A percentile compares a stretch with the other conserved stretches of the same genome.
Conservation (phyloP, 2,797 vertebrate genomes). For the Ispidina lecontei region DNA sequence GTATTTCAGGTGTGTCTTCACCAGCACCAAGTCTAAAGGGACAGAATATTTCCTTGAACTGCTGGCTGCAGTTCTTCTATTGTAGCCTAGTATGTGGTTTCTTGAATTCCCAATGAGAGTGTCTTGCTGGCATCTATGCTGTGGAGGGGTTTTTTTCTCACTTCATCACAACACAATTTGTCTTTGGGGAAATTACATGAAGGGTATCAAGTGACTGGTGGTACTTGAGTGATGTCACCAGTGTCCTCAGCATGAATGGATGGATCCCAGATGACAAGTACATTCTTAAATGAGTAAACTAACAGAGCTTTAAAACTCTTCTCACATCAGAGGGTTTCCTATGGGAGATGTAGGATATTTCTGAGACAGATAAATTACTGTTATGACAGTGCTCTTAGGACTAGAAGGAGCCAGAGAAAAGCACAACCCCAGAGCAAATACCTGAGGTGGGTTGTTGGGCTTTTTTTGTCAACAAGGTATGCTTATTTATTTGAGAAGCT, state of each 20-base stretch:
- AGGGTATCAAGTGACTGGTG: background rate
- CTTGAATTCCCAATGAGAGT: background rate
- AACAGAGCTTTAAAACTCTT: background rate
- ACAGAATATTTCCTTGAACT: background rate
- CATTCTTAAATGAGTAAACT: background rate
- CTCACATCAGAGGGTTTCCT: background rate
- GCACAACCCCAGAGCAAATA: background rate
- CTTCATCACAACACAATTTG: background rate
- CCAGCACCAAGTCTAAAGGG: background rate
- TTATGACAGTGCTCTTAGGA: background rate
- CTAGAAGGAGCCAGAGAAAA: background rate
- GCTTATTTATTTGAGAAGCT: background rate
- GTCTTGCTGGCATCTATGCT: background rate
- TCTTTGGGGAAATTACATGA: background rate
- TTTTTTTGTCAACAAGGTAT: background rate
- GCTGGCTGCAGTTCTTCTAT: background rate
- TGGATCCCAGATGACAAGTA: background rate
- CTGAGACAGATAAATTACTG: background rate
- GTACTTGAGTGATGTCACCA: background rate
- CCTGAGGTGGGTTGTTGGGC: background rate
- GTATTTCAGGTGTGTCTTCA: background rate
- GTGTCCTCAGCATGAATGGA: background rate
- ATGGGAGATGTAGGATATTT: background rate
- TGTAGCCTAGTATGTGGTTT: background rate
- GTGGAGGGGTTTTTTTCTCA: background rate